A percentile compares a stretch with the other conserved stretches of the same genome.
Conservation (phyloP, 2,888 invertebrate species). For the Macaria notata region DNA sequence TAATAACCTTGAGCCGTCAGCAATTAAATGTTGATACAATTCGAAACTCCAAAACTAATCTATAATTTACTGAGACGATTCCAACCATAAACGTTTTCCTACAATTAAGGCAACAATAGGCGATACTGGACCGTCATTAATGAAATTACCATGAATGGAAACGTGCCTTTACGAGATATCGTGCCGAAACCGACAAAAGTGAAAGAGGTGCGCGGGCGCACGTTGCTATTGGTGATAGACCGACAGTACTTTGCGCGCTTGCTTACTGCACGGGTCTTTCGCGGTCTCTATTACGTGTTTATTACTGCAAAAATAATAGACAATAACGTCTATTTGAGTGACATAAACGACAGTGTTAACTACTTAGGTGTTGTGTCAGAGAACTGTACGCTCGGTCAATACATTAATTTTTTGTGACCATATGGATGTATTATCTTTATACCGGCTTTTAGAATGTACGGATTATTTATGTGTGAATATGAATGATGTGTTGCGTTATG, state of each 20-base stretch:
- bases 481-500: constrained; percentile 4
- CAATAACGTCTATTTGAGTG: neutral
- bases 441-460: constrained; percentile 2
- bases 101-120: constrained; percentile 18
- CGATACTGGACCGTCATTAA: constrained; percentile 25
- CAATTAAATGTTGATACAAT: too few relatives aligned
- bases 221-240: constrained; percentile 46
- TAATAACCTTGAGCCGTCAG: too few relatives aligned
- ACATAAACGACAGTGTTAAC: neutral
- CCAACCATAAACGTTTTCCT: neutral
- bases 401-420: constrained; percentile 10
- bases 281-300: constrained; percentile 12
- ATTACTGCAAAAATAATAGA: constrained; percentile 3
- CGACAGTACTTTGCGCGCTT: constrained; percentile 57
- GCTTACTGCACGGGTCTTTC: constrained; percentile 57
- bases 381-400: neutral
- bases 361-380: neutral
- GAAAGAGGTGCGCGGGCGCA: constrained; percentile 65
- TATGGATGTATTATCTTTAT: constrained; percentile 9
- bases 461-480: constrained; percentile 1
- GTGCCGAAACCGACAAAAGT: constrained; percentile 54
- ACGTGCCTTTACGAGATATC: constrained; percentile 38
- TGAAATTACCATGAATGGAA: constrained; percentile 31
- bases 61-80: constrained; percentile 7
- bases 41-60: constrained; percentile 1